Evolutionary conservation across 2,797 vertebrate species (phyloP).

Genomic region (Mormyrops attenuatus): DNA sequence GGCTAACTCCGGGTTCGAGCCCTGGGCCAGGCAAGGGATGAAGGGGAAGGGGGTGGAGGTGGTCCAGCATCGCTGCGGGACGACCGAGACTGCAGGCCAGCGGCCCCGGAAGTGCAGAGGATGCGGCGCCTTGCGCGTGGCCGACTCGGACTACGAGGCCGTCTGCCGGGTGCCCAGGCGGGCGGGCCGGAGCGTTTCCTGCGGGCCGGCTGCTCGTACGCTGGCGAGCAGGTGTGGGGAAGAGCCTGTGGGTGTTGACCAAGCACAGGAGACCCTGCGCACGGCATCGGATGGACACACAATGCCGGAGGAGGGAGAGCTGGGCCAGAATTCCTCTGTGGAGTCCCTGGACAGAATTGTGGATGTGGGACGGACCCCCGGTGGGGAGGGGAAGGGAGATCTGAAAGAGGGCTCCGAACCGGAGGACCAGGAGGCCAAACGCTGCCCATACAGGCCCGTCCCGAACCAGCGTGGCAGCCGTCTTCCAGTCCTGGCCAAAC

Average conservation of each 20-base stretch:
- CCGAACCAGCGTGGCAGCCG: conserved; percentile 72
- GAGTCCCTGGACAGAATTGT: conserved; percentile 72
- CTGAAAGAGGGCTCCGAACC: conserved; percentile 44
- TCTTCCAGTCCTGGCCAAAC: conserved; percentile 73
- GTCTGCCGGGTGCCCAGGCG: conserved; percentile 84
- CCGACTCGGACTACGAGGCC: conserved; percentile 86
- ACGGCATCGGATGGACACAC: conserved; percentile 30
- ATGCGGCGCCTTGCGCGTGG: conserved; percentile 73
- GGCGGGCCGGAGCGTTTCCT: conserved; percentile 71
- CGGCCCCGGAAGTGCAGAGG: conserved; percentile 74
- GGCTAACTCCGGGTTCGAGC: conserved; percentile 77
- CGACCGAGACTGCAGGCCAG: conserved; percentile 46
- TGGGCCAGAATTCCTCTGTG: conserved; percentile 65
- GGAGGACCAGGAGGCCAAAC: conserved; percentile 65
- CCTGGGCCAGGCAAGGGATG: conserved; percentile 74
- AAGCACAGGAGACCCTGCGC: neutral
- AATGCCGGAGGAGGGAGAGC: conserved; percentile 51
- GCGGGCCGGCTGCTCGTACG: conserved; percentile 61
- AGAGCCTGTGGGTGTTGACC: conserved; percentile 44
- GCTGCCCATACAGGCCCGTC: conserved; percentile 73
- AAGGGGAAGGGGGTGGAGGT: conserved; percentile 54
- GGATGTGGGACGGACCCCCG: conserved; percentile 45
- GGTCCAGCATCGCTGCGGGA: conserved; percentile 37
- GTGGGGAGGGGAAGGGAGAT: conserved; percentile 54
- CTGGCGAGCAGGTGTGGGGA: conserved; percentile 51